Evolutionary conservation across 2,797 vertebrate genomes (phyloP).

Genomic region (Rhabdomys pumilio): DNA sequence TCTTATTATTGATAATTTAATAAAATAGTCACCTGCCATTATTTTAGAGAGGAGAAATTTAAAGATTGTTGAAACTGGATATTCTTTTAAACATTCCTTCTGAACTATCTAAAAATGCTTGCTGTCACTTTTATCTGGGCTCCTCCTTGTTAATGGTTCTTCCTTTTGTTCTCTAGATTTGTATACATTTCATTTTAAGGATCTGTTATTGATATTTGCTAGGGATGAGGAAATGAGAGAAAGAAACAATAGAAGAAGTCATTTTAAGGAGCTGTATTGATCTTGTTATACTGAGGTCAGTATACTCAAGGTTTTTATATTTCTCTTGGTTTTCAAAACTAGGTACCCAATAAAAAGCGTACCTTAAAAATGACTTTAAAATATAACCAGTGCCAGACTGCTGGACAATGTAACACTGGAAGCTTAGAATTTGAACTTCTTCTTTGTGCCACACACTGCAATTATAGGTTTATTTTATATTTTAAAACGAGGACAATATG

Average conservation of each 20-base stretch:
- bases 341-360: background rate
- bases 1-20: background rate
- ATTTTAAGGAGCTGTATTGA: constrained; percentile 22
- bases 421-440: constrained; percentile 67
- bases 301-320: background rate
- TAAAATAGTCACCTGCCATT: background rate
- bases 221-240: background rate
- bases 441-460: constrained; percentile 55
- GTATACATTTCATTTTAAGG: background rate
- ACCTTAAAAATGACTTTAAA: constrained; percentile 52
- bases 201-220: background rate
- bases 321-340: constrained; percentile 60
- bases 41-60: constrained; percentile 20
- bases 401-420: constrained; percentile 13
- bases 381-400: constrained; percentile 1
- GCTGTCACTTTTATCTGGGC: background rate
- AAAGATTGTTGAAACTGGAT: background rate
- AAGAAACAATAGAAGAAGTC: background rate
- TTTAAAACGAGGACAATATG: constrained; percentile 3
- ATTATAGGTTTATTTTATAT: constrained; percentile 18
- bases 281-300: constrained; percentile 22
- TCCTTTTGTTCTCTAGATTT: constrained; percentile 13
- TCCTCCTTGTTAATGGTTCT: background rate
- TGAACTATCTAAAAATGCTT: background rate
- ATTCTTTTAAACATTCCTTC: background rate